Conservation (phyloP, 1,140 invertebrate genomes). For the Euwallacea similis region DNA sequence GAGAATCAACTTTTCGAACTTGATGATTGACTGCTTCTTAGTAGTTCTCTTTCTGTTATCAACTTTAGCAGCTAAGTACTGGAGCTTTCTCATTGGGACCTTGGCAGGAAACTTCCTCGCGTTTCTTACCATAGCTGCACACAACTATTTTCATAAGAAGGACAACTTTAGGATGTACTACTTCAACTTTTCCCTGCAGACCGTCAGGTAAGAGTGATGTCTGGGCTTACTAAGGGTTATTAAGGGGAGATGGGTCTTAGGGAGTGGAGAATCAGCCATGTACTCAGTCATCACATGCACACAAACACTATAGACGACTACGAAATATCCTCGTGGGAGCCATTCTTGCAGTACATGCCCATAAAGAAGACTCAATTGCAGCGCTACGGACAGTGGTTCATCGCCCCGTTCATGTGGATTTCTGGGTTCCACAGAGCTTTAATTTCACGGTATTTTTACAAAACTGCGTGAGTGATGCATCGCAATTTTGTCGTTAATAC, state of each 20-base stretch:
- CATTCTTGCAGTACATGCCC: conserved; percentile 67
- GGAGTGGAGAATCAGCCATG: conserved; percentile 77
- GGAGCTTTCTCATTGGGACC: conserved; percentile 53
- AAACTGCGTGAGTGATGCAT: neutral
- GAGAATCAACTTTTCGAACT: conserved; percentile 53
- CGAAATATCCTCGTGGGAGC: conserved; percentile 71
- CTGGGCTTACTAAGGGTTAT: neutral
- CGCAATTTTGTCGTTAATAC: neutral
- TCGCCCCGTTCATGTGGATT: conserved; percentile 58
- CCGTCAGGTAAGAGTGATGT: conserved; percentile 58
- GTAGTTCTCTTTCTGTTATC: conserved; percentile 57
- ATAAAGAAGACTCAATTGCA: conserved; percentile 54
- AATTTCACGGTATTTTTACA: conserved; percentile 55
- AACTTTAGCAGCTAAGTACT: conserved; percentile 57
- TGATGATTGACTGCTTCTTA: conserved; percentile 60
- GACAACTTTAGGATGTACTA: conserved; percentile 83
- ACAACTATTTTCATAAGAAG: conserved; percentile 80
- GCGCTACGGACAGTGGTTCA: conserved; percentile 56
- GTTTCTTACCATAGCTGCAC: conserved; percentile 62
- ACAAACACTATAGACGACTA: conserved; percentile 77
- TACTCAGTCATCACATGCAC: conserved; percentile 77
- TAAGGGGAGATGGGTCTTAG: conserved; percentile 45
- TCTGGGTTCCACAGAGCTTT: conserved; percentile 54
- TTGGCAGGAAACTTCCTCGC: conserved; percentile 60
- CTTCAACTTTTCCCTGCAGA: conserved; percentile 69